Conservation (phyloP, 2,888 invertebrate genomes). For the Eustalomyia histrio region DNA sequence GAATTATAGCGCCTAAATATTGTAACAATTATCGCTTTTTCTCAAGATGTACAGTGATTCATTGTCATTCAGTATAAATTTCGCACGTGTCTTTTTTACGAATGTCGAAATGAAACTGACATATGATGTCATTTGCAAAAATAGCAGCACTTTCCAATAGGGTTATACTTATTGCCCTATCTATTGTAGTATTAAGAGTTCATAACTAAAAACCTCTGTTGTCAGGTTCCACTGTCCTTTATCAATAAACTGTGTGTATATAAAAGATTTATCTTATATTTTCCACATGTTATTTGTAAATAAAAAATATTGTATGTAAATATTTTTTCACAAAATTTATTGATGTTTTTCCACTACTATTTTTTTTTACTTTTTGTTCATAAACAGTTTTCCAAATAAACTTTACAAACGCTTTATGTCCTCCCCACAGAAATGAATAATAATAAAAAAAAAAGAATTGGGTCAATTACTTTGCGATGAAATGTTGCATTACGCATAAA, state of each 20-base stretch:
- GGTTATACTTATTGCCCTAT: too few species aligned
- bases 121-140: too few species aligned
- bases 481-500: slow-evolving; percentile 64
- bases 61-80: too few species aligned
- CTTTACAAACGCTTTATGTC: not conserved
- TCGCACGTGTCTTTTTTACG: too few species aligned
- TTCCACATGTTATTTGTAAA: slow-evolving; percentile 27
- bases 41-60: too few species aligned
- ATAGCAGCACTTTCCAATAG: too few species aligned
- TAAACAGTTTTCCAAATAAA: slow-evolving; percentile 14
- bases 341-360: slow-evolving; percentile 14
- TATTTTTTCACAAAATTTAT: slow-evolving; percentile 38
- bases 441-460: slow-evolving; percentile 37
- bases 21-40: too few species aligned
- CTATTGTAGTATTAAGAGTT: too few species aligned
- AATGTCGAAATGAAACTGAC: too few species aligned
- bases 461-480: slow-evolving; percentile 65
- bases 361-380: slow-evolving; percentile 2
- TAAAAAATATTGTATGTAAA: slow-evolving; percentile 49
- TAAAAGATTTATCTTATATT: slow-evolving; percentile 1
- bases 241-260: not conserved
- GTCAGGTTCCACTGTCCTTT: not conserved
- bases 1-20: too few species aligned
- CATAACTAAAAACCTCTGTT: too few species aligned
- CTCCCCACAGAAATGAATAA: not conserved